A percentile compares a stretch with the other conserved stretches of the same genome.
These are phyloP conservation scores for Phaethornis superciliosus DNA, from an alignment of 2,113 vertebrate species.

Conservation along the genomic window DNA sequence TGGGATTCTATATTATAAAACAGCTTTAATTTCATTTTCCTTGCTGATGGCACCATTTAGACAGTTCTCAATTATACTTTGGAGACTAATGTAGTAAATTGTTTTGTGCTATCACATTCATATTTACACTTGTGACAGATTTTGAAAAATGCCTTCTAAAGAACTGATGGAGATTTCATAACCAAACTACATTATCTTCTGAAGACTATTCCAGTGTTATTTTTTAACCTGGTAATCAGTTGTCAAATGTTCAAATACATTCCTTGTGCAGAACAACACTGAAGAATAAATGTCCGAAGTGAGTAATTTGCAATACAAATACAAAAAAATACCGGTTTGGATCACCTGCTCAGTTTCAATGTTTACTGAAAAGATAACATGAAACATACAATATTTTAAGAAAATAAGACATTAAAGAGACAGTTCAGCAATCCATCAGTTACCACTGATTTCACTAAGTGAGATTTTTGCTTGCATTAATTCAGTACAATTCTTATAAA, in stretches of 20 bases:
- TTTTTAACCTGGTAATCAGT: background rate
- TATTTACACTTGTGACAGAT: background rate
- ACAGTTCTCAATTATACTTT: background rate
- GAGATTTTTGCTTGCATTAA: background rate
- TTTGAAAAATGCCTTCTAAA: background rate
- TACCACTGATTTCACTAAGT: background rate
- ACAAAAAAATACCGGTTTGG: background rate
- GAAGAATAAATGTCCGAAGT: background rate
- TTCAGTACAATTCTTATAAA: background rate
- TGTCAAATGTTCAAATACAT: background rate
- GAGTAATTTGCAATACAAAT: background rate
- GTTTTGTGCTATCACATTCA: background rate
- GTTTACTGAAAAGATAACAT: background rate
- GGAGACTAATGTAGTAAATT: background rate
- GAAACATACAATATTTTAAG: background rate
- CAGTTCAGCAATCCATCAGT: background rate
- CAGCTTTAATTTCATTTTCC: background rate
- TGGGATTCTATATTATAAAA: background rate
- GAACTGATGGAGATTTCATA: background rate
- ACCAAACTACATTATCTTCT: background rate
- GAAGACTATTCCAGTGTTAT: background rate
- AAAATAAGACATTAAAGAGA: background rate
- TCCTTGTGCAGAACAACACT: background rate
- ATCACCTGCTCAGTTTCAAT: background rate
- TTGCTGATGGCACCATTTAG: background rate